Evolutionary conservation across 2,113 vertebrate species (phyloP).

Genomic region (Sprattus sprattus): DNA sequence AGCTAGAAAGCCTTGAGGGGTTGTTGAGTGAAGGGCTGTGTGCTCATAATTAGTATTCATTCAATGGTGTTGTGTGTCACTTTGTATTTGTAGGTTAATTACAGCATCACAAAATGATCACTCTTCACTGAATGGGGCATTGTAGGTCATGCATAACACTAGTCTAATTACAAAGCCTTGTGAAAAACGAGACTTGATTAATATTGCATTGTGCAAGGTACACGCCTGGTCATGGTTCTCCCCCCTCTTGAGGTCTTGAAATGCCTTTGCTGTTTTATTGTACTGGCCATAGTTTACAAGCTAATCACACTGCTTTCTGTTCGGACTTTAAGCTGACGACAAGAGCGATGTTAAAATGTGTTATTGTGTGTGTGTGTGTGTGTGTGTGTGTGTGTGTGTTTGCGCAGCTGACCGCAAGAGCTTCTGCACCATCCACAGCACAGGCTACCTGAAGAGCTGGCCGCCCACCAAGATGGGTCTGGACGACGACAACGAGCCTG

Average conservation of each 20-base stretch:
- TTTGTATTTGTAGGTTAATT: not conserved
- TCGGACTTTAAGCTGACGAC: constrained; percentile 79
- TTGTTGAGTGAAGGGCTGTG: not conserved
- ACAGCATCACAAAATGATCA: not conserved
- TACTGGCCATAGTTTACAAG: not conserved
- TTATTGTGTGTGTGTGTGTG: no score
- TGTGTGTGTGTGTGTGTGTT: no score
- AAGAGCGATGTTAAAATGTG: constrained; percentile 71
- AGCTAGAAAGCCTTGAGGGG: not conserved
- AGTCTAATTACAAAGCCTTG: not conserved
- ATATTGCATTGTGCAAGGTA: not conserved
- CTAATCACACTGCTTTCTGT: not conserved
- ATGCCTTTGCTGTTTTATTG: not conserved
- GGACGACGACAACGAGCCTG: constrained; percentile 92
- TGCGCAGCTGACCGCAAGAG: constrained; percentile 90
- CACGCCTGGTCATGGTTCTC: not conserved
- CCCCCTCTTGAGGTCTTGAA: not conserved
- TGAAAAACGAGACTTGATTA: not conserved
- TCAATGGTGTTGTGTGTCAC: not conserved
- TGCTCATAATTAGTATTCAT: not conserved
- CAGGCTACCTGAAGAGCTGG: constrained; percentile 98
- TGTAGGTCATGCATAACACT: not conserved
- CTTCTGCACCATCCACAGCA: constrained; percentile 99
- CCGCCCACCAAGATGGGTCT: constrained; percentile 97
- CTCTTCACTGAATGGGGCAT: not conserved